Evolutionary conservation across 2,888 invertebrate species (phyloP).

Genomic region (Noctua fimbriata): DNA sequence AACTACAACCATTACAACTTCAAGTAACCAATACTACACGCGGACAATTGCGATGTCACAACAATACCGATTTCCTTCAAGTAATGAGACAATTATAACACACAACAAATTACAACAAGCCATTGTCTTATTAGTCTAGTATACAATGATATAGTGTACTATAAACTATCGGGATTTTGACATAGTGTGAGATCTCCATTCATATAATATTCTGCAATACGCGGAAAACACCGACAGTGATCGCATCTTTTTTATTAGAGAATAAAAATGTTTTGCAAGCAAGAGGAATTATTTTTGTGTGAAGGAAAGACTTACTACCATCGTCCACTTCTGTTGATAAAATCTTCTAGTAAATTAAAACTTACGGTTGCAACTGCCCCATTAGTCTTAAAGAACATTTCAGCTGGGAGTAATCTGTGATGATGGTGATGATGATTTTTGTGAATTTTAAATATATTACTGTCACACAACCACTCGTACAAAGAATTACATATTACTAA

Average conservation of each 20-base stretch:
- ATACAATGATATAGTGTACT: constrained; percentile 10
- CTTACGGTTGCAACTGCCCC: not conserved
- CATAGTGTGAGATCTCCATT: constrained; percentile 37
- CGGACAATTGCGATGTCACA: not conserved
- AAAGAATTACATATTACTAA: no score
- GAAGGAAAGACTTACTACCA: not conserved
- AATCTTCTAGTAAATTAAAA: not conserved
- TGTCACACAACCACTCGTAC: no score
- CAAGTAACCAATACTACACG: not conserved
- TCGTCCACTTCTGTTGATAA: not conserved
- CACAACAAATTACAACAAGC: constrained; percentile 22
- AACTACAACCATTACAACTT: not conserved
- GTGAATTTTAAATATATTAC: no score
- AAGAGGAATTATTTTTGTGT: not conserved
- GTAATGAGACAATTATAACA: not conserved
- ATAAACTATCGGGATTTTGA: constrained; percentile 29
- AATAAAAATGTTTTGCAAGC: constrained; percentile 3
- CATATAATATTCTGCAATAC: constrained; percentile 24
- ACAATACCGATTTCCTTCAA: not conserved
- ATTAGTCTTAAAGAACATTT: not conserved
- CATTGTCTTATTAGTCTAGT: constrained; percentile 22
- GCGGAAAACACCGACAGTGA: constrained; percentile 12
- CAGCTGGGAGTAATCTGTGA: no score
- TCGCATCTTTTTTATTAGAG: not conserved
- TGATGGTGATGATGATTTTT: no score